Base-by-base conservation (phyloP, 1,140 invertebrate species). In the Marisa cornuarietis region DNA sequence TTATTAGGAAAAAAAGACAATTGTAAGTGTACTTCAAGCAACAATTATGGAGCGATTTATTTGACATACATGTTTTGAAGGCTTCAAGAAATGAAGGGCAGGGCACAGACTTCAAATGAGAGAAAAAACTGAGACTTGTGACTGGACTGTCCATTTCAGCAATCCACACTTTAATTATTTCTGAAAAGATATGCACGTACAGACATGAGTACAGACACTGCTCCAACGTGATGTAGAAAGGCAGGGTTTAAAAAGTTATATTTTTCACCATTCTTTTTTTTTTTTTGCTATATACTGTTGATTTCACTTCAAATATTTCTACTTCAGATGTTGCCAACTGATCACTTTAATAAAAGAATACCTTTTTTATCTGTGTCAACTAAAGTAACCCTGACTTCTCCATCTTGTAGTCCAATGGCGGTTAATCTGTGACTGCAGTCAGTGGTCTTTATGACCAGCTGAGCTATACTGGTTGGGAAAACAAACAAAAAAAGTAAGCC, bases 381-480 rank as follows among this genome's bases (percentile, higher is more conserved):
- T 80, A 93, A 86, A 54, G 91, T 87, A 20, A 94, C 84, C 85
- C 91, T 91, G 14, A 95, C 90, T 73, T 92, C 89, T 24, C 94
- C 94, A 92, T 93, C 93, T 89, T 94, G 93, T 89, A 93, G 94
- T 13, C 93, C 93, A 76, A 93, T 87, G n/a, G 92, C 93, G 31
- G 93, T 93, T 62, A 95, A 80, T 83, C 93, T 93, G 82, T 80
- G 90, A 84, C 81, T 26, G 10, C 83, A 71, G 66, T 87, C 82
- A 51, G 80, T 66, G 65, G 85, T 78, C 20, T 75, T 42, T 72
- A 89, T 86, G 52, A 86, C 93, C 82, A 94, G 93, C 93, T 94
- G 94, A 8, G 94, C 84, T 8, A 93, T 92, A 85, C 94, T 92
- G 78, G 14, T 83, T 68, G 16, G 69, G 42, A 75, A 76, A 16